A percentile compares a stretch with the other conserved stretches of the same genome.
Evolutionary conservation across 2,888 invertebrate genomes (phyloP).

Genomic region (Mantis religiosa): DNA sequence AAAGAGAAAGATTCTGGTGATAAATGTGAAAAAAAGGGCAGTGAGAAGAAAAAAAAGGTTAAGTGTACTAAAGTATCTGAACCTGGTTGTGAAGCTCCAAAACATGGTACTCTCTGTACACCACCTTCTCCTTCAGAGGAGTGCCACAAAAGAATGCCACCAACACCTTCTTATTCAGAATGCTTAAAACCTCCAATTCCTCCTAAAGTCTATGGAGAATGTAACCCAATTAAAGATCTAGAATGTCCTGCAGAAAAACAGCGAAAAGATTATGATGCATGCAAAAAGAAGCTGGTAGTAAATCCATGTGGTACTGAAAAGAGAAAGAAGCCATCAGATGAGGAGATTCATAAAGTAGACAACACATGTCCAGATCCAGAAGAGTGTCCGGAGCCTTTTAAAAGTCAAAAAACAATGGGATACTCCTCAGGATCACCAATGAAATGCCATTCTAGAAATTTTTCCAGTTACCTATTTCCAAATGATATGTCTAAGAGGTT

Average conservation of each 20-base stretch:
- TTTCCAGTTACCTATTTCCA: neutral
- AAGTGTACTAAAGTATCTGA: neutral
- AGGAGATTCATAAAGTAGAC: neutral
- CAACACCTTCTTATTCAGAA: neutral
- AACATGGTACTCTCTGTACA: neutral
- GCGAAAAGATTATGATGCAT: neutral
- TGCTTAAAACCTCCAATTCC: neutral
- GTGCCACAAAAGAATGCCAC: neutral
- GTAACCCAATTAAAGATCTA: neutral
- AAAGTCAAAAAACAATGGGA: neutral
- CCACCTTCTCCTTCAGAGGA: neutral
- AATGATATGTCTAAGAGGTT: neutral
- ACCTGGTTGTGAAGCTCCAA: neutral
- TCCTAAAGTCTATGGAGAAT: neutral
- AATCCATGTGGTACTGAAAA: neutral
- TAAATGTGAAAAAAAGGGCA: neutral
- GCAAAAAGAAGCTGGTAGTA: neutral
- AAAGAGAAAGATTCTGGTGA: neutral
- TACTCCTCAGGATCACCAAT: neutral
- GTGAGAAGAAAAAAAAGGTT: neutral
- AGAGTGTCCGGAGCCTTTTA: neutral
- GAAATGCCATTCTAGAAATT: neutral
- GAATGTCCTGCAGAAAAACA: neutral
- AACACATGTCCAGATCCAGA: neutral
- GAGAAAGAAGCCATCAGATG: neutral